These are phyloP conservation scores for Girardinus metallicus DNA, from an alignment of 2,797 vertebrate genomes.

Conservation along the genomic window DNA sequence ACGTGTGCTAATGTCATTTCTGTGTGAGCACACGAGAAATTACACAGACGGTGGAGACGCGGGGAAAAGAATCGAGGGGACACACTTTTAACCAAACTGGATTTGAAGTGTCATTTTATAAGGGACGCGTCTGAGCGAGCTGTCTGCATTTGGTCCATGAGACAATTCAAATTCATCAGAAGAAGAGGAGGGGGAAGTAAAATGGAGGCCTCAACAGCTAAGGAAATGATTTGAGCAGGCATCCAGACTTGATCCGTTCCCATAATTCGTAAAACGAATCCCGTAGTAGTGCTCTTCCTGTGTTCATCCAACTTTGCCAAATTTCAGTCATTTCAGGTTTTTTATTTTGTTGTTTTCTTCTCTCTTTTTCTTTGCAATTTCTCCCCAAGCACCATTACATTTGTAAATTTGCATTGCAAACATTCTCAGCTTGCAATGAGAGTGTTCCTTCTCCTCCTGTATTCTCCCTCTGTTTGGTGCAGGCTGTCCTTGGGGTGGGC, in stretches of 20 bases:
- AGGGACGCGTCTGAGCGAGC: slow-evolving; percentile 53
- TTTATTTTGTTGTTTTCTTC: neutral
- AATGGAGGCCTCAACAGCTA: slow-evolving; percentile 36
- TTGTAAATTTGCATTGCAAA: slow-evolving; percentile 56
- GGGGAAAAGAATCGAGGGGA: slow-evolving; percentile 24
- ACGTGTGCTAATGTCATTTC: slow-evolving; percentile 43
- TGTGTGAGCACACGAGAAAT: slow-evolving; percentile 3
- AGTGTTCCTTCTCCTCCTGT: slow-evolving; percentile 40
- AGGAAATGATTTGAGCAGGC: slow-evolving; percentile 56
- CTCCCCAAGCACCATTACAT: slow-evolving; percentile 25
- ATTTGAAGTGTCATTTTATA: slow-evolving; percentile 67
- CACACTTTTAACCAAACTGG: slow-evolving; percentile 57
- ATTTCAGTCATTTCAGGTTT: slow-evolving; percentile 12
- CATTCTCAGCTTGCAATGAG: slow-evolving; percentile 31
- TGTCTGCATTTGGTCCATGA: slow-evolving; percentile 49
- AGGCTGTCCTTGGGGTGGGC: slow-evolving; percentile 42
- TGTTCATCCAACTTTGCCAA: slow-evolving; percentile 22
- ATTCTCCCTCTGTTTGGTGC: slow-evolving; percentile 61
- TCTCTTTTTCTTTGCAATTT: slow-evolving; percentile 34
- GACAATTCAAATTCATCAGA: slow-evolving; percentile 67
- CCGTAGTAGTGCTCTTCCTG: slow-evolving; percentile 22
- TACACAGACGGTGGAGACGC: slow-evolving; percentile 37
- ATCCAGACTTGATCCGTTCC: slow-evolving; percentile 51
- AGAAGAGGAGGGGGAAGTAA: slow-evolving; percentile 34
- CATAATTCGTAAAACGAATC: slow-evolving; percentile 51